Percentiles rank a stretch among this genome's conserved stretches.
Conservation (phyloP, 2,113 vertebrate genomes). For the Hippocampus comes region DNA sequence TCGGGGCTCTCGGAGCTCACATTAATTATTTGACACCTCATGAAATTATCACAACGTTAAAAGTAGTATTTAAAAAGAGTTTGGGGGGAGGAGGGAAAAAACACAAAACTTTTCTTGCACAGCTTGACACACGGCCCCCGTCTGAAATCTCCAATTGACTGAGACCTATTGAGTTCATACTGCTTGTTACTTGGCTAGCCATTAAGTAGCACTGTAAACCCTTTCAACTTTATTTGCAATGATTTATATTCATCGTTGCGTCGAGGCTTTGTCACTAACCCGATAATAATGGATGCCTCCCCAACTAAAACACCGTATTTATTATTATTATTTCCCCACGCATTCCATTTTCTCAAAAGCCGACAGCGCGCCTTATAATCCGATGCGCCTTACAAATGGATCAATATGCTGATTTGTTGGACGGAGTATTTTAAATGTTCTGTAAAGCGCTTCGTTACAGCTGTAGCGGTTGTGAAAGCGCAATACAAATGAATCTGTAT, state of each 20-base stretch:
- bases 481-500: no score
- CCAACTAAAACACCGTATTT: no score
- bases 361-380: no score
- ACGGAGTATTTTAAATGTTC: no score
- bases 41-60: slow-evolving; percentile 35
- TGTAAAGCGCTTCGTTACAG: no score
- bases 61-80: neutral
- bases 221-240: neutral
- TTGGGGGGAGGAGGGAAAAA: neutral
- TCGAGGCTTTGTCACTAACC: neutral
- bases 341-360: no score
- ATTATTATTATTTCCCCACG: no score
- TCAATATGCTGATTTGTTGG: no score
- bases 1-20: slow-evolving; percentile 16
- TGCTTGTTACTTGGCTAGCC: neutral
- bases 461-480: no score
- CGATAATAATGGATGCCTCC: neutral
- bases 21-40: slow-evolving; percentile 53
- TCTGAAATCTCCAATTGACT: neutral
- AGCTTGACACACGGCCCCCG: neutral
- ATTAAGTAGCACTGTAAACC: neutral
- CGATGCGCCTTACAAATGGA: no score
- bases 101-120: neutral
- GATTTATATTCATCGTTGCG: neutral
- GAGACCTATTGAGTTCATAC: neutral